These are phyloP conservation scores for Meteorus sp. DNA, from an alignment of 1,140 invertebrate genomes.

Conservation along the genomic window DNA sequence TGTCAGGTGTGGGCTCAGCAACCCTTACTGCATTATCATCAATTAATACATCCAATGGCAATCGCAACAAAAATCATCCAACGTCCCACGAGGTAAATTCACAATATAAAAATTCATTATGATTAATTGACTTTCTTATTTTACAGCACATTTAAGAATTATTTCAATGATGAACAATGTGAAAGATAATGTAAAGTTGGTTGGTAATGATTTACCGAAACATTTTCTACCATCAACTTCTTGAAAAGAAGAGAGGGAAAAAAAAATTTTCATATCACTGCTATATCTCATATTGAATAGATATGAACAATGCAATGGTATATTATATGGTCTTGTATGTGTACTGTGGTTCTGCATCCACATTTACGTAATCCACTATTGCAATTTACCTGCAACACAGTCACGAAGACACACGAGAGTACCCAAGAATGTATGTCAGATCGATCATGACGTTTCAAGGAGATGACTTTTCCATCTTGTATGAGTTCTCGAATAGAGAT, in stretches of 20 bases:
- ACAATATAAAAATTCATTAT: background rate
- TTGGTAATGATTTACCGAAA: too few relatives aligned
- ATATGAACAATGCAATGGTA: too few relatives aligned
- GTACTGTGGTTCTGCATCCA: too few relatives aligned
- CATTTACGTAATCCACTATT: conserved; percentile 26
- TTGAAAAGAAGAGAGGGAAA: too few relatives aligned
- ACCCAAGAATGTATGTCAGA: conserved; percentile 32
- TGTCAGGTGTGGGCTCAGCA: conserved; percentile 53
- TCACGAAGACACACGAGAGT: conserved; percentile 21
- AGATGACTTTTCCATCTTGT: conserved; percentile 31
- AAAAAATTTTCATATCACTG: too few relatives aligned
- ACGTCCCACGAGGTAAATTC: conserved; percentile 54
- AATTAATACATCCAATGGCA: conserved; percentile 54
- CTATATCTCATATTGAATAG: too few relatives aligned
- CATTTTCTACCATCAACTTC: too few relatives aligned
- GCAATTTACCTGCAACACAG: conserved; percentile 22
- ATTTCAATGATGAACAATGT: background rate
- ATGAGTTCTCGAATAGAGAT: background rate
- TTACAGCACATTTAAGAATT: background rate
- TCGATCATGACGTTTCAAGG: conserved; percentile 34
- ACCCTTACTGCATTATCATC: conserved; percentile 56
- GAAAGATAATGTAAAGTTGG: background rate
- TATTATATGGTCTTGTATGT: too few relatives aligned
- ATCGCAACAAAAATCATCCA: conserved; percentile 52
- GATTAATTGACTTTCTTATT: background rate